These are phyloP conservation scores for Holacanthella duospinosa DNA, from an alignment of 2,888 invertebrate species.

Conservation along the genomic window DNA sequence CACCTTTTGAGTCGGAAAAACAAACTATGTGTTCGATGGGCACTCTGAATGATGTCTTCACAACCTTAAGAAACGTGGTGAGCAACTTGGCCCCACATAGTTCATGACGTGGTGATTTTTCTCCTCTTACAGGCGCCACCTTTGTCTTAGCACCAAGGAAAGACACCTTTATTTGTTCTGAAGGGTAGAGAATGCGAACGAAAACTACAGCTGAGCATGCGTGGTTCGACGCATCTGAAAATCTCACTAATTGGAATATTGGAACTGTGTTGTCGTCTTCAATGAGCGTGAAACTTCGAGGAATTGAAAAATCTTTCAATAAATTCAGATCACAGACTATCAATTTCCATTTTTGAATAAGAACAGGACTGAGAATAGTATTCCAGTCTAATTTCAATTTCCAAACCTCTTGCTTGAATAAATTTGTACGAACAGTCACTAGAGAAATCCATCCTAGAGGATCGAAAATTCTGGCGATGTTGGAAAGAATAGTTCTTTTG, in stretches of 20 bases:
- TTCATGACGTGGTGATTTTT: conserved; percentile 37
- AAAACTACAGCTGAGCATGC: background rate
- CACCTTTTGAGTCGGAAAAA: conserved; percentile 39
- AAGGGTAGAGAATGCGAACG: background rate
- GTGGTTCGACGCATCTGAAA: background rate
- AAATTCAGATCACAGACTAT: background rate
- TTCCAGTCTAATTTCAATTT: background rate
- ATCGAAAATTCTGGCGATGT: background rate
- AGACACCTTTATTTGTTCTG: background rate
- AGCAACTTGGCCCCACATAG: conserved; percentile 37
- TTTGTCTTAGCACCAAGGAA: conserved; percentile 29
- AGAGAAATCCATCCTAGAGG: background rate
- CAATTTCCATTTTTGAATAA: background rate
- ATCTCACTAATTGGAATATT: background rate
- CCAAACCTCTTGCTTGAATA: background rate
- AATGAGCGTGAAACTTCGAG: background rate
- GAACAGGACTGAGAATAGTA: background rate
- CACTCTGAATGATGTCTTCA: conserved; percentile 13
- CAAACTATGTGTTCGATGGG: conserved; percentile 10
- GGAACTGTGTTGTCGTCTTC: background rate
- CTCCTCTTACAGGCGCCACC: conserved; percentile 33
- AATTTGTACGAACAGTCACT: background rate
- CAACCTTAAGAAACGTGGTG: conserved; percentile 22
- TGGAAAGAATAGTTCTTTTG: background rate
- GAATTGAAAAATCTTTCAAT: background rate